A percentile compares a stretch with the other conserved stretches of the same genome.
These are phyloP conservation scores for Artibeus lituratus DNA, from an alignment of 2,797 vertebrate species.

Conservation along the genomic window DNA sequence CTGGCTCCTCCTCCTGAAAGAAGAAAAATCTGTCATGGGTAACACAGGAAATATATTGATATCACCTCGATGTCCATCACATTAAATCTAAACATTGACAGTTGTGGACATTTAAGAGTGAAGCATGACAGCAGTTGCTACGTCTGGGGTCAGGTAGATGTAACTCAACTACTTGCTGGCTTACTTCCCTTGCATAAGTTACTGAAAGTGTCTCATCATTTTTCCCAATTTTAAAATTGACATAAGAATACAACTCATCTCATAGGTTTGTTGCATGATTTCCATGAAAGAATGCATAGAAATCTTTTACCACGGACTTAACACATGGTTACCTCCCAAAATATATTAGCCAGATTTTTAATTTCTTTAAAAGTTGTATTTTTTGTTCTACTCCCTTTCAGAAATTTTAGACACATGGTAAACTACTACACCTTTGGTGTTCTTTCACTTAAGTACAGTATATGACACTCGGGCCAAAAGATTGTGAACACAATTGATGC, in stretches of 20 bases:
- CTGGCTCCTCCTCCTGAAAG: not conserved
- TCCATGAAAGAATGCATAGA: not conserved
- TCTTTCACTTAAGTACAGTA: not conserved
- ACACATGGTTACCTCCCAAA: not conserved
- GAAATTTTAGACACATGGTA: not conserved
- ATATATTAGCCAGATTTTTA: not conserved
- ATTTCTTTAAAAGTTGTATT: not conserved
- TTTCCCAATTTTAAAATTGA: constrained; percentile 1
- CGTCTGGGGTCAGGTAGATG: not conserved
- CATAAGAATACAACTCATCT: not conserved
- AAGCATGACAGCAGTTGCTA: not conserved
- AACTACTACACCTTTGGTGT: not conserved
- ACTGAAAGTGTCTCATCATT: not conserved
- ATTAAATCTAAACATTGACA: not conserved
- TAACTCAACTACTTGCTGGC: not conserved
- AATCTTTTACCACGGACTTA: not conserved
- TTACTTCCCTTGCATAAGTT: not conserved
- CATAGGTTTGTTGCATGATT: not conserved
- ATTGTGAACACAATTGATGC: not conserved
- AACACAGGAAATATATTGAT: not conserved
- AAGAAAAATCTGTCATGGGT: not conserved
- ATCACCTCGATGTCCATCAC: not conserved
- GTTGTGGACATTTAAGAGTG: not conserved
- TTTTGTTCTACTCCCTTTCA: not conserved
- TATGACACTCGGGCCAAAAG: not conserved